Evolutionary conservation across 2,888 invertebrate genomes (phyloP).

Genomic region (Heteromyza rotundicornis): DNA sequence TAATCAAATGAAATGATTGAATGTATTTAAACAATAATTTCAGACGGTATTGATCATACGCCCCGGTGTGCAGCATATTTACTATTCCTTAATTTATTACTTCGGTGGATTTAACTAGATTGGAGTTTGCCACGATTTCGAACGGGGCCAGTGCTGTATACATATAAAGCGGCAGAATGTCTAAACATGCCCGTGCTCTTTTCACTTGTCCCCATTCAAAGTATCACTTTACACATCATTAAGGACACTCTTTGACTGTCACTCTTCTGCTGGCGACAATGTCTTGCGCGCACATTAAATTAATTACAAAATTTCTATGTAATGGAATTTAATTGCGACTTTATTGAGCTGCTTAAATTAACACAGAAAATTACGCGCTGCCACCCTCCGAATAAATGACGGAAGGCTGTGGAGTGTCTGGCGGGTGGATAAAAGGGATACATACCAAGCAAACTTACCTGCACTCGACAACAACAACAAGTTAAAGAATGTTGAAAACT

Average conservation of each 20-base stretch:
- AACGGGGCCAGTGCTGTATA: too few species aligned
- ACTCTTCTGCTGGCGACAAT: not conserved
- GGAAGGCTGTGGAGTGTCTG: not conserved
- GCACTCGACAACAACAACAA: not conserved
- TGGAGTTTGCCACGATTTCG: too few species aligned
- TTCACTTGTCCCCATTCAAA: too few species aligned
- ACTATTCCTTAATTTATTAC: too few species aligned
- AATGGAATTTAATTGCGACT: slow-evolving; percentile 23
- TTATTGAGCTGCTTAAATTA: slow-evolving; percentile 12
- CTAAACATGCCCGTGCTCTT: too few species aligned
- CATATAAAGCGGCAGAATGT: too few species aligned
- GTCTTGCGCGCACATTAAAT: slow-evolving; percentile 14
- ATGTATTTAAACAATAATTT: too few species aligned
- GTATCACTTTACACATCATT: not conserved
- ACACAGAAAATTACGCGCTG: not conserved
- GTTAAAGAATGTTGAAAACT: not conserved
- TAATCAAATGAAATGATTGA: too few species aligned
- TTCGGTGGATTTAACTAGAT: too few species aligned
- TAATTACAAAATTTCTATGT: slow-evolving; percentile 11
- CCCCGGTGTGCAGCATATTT: too few species aligned
- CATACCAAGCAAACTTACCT: not conserved
- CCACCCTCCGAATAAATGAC: not conserved
- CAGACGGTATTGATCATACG: too few species aligned
- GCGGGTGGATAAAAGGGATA: too few species aligned
- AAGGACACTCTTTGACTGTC: not conserved